Percentiles rank a stretch among this genome's conserved stretches.
These are phyloP conservation scores for Chelon labrosus DNA, from an alignment of 2,797 vertebrate genomes.

Conservation along the genomic window DNA sequence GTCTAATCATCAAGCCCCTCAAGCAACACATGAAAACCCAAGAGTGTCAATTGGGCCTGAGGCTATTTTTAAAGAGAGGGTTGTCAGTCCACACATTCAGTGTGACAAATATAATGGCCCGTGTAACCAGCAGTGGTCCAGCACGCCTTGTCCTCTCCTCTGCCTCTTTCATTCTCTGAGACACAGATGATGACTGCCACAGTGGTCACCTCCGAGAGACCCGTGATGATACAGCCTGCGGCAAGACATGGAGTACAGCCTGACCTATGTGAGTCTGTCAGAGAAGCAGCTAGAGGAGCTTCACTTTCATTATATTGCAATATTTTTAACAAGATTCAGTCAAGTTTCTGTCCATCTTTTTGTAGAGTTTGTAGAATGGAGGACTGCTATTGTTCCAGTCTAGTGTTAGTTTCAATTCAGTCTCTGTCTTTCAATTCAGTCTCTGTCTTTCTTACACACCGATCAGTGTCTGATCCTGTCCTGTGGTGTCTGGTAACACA, in stretches of 20 bases:
- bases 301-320: no score
- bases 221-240: constrained; percentile 45
- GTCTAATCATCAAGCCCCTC: constrained; percentile 28
- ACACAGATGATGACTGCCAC: constrained; percentile 69
- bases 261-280: constrained; percentile 65
- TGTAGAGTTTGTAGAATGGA: no score
- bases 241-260: constrained; percentile 46
- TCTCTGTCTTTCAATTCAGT: no score
- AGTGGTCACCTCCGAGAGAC: constrained; percentile 45
- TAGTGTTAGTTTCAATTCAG: no score
- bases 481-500: no score
- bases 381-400: no score
- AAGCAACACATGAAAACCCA: constrained; percentile 32
- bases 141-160: constrained; percentile 35
- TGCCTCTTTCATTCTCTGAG: constrained; percentile 59
- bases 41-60: constrained; percentile 52
- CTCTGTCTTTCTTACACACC: no score
- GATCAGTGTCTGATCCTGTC: no score
- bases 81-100: constrained; percentile 48
- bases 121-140: constrained; percentile 56
- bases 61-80: constrained; percentile 57
- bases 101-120: constrained; percentile 59
- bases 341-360: no score
- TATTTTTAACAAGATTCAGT: no score
- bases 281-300: constrained; percentile 25